A percentile compares a stretch with the other conserved stretches of the same genome.
phyloP scores from a whole-genome alignment of 2,113 vertebrate species.

The Halichoeres trimaculatus region DNA sequence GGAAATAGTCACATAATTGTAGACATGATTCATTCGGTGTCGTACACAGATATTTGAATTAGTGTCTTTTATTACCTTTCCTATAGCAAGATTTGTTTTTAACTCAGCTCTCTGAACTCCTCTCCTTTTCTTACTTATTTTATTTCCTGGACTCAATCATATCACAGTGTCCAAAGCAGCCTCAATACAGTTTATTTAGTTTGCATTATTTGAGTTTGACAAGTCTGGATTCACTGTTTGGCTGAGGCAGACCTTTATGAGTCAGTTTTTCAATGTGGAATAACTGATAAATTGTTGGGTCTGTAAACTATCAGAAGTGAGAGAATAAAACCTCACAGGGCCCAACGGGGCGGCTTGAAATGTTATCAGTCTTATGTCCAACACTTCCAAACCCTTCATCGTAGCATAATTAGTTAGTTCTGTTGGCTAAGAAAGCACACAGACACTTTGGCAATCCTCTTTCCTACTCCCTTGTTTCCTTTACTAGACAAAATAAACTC shows the following conservation, averaged over 20 bases:
- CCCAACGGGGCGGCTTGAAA: neutral
- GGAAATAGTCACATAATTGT: no score
- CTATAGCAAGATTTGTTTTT: no score
- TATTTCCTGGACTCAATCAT: no score
- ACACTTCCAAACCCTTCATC: neutral
- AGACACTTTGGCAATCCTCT: conserved; percentile 10
- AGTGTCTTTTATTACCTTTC: no score
- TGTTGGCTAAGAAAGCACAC: neutral
- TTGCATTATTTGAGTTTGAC: neutral
- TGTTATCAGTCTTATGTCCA: neutral
- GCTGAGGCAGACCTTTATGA: neutral
- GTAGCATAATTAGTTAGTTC: neutral
- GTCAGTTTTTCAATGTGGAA: neutral
- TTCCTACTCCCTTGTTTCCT: conserved; percentile 13
- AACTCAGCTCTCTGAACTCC: no score
- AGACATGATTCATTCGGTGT: no score
- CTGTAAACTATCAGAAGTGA: no score
- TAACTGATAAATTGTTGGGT: neutral
- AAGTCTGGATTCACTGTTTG: neutral
- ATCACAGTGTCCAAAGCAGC: no score
- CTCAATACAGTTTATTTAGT: no score
- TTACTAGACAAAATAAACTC: conserved; percentile 33
- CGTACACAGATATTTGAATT: no score
- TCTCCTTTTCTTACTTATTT: no score
- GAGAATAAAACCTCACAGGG: neutral